These are phyloP conservation scores for Agrilus biguttatus DNA, from an alignment of 2,888 invertebrate genomes.

Conservation along the genomic window DNA sequence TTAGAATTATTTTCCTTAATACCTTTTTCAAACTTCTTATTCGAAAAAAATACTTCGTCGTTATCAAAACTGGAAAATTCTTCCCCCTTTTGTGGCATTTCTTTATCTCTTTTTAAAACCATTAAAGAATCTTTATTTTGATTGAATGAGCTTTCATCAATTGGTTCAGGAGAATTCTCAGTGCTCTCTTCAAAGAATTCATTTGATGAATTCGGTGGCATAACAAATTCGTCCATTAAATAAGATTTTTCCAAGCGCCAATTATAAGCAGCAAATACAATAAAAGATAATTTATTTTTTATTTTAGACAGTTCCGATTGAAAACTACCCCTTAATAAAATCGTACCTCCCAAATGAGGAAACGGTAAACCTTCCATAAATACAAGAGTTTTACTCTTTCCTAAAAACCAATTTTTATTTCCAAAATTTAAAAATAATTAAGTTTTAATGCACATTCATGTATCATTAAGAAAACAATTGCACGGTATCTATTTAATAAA, in stretches of 20 bases:
- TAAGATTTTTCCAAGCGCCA: constrained; percentile 87
- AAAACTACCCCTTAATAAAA: constrained; percentile 67
- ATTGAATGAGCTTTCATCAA: constrained; percentile 1
- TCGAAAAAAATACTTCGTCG: constrained; percentile 13
- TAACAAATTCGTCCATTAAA: constrained; percentile 73
- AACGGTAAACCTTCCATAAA: constrained; percentile 83
- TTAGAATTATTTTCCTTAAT: constrained; percentile 5
- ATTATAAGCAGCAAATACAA: constrained; percentile 78
- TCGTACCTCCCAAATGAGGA: constrained; percentile 71
- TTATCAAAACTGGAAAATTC: constrained; percentile 10
- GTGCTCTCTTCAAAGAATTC: constrained; percentile 30
- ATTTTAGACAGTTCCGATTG: constrained; percentile 61
- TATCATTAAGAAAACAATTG: too few relatives aligned
- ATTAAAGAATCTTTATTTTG: constrained; percentile 1
- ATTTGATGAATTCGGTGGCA: constrained; percentile 45
- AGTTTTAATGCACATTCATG: too few relatives aligned
- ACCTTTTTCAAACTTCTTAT: constrained; percentile 2
- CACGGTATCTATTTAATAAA: too few relatives aligned
- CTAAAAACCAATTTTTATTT: constrained; percentile 25
- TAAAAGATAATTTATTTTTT: constrained; percentile 68
- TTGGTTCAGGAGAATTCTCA: constrained; percentile 23
- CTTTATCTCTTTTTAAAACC: constrained; percentile 5
- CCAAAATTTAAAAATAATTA: too few relatives aligned
- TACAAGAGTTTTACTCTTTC: constrained; percentile 73
- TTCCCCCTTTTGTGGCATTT: constrained; percentile 6